These are phyloP conservation scores for Baccha elongata DNA, from an alignment of 2,888 invertebrate genomes.

Conservation along the genomic window DNA sequence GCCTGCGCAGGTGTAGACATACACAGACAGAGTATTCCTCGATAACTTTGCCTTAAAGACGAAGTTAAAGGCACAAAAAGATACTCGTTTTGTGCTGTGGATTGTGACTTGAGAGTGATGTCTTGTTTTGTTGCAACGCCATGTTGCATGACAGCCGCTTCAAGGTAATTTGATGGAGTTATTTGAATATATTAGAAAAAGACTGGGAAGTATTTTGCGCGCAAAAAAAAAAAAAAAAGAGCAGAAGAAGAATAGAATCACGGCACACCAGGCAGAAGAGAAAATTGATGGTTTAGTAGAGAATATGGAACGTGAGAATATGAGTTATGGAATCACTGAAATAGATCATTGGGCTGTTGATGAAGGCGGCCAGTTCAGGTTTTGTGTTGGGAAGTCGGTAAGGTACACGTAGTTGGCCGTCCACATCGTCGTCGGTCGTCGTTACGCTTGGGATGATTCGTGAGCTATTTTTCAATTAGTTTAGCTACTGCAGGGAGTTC, in stretches of 20 bases:
- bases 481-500: constrained; percentile 60
- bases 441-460: constrained; percentile 64
- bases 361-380: constrained; percentile 17
- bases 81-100: not conserved
- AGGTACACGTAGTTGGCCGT: not conserved
- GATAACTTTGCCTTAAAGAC: constrained; percentile 1
- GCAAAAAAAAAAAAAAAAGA: constrained; percentile 10
- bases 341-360: constrained; percentile 67
- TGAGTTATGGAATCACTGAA: constrained; percentile 72
- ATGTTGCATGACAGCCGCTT: constrained; percentile 58
- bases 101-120: constrained; percentile 49
- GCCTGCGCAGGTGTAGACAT: constrained; percentile 45
- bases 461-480: constrained; percentile 72
- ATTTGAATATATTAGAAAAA: constrained; percentile 67
- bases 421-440: not conserved
- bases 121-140: constrained; percentile 53
- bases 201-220: constrained; percentile 31
- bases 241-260: constrained; percentile 12
- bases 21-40: constrained; percentile 4
- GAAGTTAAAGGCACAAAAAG: constrained; percentile 11
- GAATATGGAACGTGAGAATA: constrained; percentile 72
- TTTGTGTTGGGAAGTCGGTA: constrained; percentile 29
- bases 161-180: constrained; percentile 67
- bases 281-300: constrained; percentile 56
- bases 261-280: constrained; percentile 5